Percentiles rank a stretch among this genome's conserved stretches.
phyloP scores from a whole-genome alignment of 1,140 invertebrate genomes.

The Copidosoma floridanum region DNA sequence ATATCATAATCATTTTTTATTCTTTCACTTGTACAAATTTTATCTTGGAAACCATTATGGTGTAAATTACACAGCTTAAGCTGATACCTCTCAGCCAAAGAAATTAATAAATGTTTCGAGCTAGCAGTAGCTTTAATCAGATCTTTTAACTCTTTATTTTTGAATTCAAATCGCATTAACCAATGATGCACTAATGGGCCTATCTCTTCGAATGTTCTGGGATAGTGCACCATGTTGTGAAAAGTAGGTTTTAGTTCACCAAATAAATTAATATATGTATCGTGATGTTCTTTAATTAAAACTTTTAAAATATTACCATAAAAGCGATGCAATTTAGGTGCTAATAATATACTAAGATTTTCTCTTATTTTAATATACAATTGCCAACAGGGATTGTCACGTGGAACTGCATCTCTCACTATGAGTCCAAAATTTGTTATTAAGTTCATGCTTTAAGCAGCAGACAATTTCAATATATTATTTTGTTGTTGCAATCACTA shows the following conservation, averaged over 20 bases:
- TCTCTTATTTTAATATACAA: not conserved
- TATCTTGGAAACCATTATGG: too few species aligned
- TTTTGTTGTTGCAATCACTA: not conserved
- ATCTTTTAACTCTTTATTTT: not conserved
- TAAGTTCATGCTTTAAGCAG: not conserved
- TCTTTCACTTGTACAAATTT: too few species aligned
- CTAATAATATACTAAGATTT: not conserved
- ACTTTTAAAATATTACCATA: not conserved
- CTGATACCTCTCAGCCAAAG: too few species aligned
- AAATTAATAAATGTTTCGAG: too few species aligned
- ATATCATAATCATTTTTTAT: too few species aligned
- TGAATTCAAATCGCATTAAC: not conserved
- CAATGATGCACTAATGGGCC: not conserved
- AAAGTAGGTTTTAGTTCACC: not conserved
- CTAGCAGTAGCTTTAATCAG: not conserved
- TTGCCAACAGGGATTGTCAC: not conserved
- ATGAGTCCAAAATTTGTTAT: not conserved
- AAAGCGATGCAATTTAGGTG: not conserved
- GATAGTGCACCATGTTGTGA: not conserved
- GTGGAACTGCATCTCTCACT: not conserved
- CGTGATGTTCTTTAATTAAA: not conserved
- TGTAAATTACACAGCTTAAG: too few species aligned
- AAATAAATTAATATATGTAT: too few species aligned
- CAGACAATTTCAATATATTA: not conserved
- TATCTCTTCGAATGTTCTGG: not conserved